Base-by-base conservation (phyloP, 2,888 invertebrate genomes). In the Tetramorium bicarinatum region DNA sequence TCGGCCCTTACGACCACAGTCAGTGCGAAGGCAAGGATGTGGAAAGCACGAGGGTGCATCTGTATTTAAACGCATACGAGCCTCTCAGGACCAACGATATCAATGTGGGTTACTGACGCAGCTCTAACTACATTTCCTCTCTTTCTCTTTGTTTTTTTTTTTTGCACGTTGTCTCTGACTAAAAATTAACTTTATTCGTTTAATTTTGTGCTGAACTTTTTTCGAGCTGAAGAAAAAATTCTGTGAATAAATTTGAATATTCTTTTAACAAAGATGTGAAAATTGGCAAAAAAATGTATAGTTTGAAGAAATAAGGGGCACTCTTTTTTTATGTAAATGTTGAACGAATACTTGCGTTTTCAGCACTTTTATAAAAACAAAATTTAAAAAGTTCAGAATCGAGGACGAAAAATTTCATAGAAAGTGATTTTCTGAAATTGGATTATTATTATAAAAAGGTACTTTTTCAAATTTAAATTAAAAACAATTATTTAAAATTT, bases 1-100 rank as follows among this genome's bases (percentile, higher is more conserved):
- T 77, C 54, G n/a, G 64, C 86, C 38, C 77, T 81, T 21, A 52
- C 84, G 21, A 75, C 72, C 11, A 72, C 79, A 54, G 81, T 62
- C 75, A 89, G 75, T 44, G 88, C 79, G 44, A 92, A 85, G 76
- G 87, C 80, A 49, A 89, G 54, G 44, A 82, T 76, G 80, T 82
- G 75, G 41, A 91, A 82, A 66, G 87, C 86, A 76, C 86, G 74
- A 52, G 72, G 86, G 83, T 87, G 88, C 93, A 93, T 92, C 93
- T 91, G 85, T 54, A 72, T 84, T 74, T 54, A 74, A 25, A 66
- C 56, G 66, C 25, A 47, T 44, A 54, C 9, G 13, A 52, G 34
- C 18, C 52, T 77, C 25, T 77, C 76, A 52, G 52, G n/a, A 52
- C 18, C 38, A 7, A 47, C 15, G 64, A 44, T 41, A 76, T 49